Evolutionary conservation across 2,888 invertebrate species (phyloP).

Genomic region (Lycia hirtaria): DNA sequence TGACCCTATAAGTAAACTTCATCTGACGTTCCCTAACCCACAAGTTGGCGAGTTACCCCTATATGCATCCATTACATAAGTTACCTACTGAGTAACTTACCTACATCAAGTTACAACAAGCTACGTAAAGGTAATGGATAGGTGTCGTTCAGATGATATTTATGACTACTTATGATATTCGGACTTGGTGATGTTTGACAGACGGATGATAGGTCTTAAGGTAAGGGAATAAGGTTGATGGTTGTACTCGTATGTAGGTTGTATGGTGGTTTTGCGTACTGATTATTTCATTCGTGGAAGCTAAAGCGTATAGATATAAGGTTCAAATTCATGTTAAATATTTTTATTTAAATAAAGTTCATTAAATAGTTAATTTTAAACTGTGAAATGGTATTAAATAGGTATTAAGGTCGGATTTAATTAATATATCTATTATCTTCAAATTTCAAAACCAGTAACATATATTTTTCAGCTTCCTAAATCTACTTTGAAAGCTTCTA

Average conservation of each 20-base stretch:
- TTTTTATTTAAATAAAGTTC: no score
- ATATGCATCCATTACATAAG: no score
- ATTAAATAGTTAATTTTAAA: no score
- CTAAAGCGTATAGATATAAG: slow-evolving; percentile 9
- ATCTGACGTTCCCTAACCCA: no score
- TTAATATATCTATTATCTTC: background rate
- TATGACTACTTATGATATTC: slow-evolving; percentile 29
- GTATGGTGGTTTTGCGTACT: background rate
- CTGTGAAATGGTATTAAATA: no score
- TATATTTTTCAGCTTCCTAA: background rate
- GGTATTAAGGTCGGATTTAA: background rate
- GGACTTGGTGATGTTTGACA: slow-evolving; percentile 15
- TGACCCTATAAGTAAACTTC: no score
- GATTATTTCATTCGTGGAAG: background rate
- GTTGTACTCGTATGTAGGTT: background rate
- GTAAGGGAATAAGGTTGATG: background rate
- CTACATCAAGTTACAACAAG: slow-evolving; percentile 25
- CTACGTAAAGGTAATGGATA: slow-evolving; percentile 35
- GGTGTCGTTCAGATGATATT: slow-evolving; percentile 34
- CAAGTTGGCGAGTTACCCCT: no score
- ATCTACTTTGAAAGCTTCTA: background rate
- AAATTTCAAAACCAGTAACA: background rate
- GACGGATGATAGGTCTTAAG: slow-evolving; percentile 13
- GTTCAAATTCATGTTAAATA: no score
- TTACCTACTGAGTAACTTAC: background rate